Base-by-base conservation (phyloP, 2,113 vertebrate genomes). In the Spea bombifrons region DNA sequence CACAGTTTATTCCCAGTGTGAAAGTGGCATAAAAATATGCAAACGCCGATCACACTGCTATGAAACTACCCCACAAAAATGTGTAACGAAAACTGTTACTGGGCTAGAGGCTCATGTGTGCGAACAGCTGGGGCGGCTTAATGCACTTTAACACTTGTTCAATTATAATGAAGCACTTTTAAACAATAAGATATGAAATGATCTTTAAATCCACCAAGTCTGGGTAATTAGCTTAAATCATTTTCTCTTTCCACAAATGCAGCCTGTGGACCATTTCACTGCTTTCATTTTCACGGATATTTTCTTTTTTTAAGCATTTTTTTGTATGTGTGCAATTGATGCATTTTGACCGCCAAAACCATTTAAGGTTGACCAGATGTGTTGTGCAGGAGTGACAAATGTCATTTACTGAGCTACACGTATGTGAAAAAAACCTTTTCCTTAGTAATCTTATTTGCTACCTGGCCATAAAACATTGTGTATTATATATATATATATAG, bases 11-110 rank as follows among this genome's bases (percentile, higher is more conserved):
- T 92, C 90, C 86, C 87, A 86, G 80, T 87, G 85, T 83, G 83
- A 81, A 84, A 87, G 88, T 76, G 84, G 81, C 83, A 85, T 84
- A 85, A 88, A 89, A 91, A 88, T 89, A 88, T 81, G 86, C 86
- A 86, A 86, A 81, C 84, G 82, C 87, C 9, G 82, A 88, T 89
- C 81, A 76, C 73, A 87, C 82, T 3, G 71, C 86, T 84, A 85
- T 90, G 84, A 90, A 90, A 90, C 84, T 82, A 80, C 85, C 87
- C 84, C 87, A 86, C 89, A 91, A 89, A 92, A 91, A 92, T 88
- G 90, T 92, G 90, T 92, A 92, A 92, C 83, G 86, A 92, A 93
- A 93, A 89, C 90, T 88, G 90, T 90, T 90, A 85, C 85, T 87
- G 49, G 75, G 86, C 86, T 87, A 9, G 82, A 66, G 57, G 85